phyloP scores from a whole-genome alignment of 2,113 vertebrate genomes.

The Cromileptes altivelis region DNA sequence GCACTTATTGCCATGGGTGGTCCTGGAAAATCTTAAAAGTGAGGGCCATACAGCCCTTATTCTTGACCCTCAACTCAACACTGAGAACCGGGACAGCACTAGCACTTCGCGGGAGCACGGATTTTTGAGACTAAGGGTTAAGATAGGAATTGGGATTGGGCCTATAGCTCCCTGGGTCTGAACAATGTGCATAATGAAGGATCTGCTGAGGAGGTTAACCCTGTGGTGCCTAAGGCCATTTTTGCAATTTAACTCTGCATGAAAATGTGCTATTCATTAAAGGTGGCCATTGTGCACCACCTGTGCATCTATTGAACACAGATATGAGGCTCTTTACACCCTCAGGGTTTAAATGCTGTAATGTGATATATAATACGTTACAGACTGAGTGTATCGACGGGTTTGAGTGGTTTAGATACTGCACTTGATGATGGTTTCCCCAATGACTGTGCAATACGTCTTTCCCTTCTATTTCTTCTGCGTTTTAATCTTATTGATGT shows the following conservation, averaged over 20 bases:
- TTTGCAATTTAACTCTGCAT: slow-evolving; percentile 2
- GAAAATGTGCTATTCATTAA: not conserved
- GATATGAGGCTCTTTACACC: not conserved
- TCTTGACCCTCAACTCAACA: too few species aligned
- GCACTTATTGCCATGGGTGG: too few species aligned
- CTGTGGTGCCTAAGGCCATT: not conserved
- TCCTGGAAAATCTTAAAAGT: too few species aligned
- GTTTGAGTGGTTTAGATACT: not conserved
- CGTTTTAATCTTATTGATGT: slow-evolving; percentile 11
- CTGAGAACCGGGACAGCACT: too few species aligned
- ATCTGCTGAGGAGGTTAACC: not conserved
- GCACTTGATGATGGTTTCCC: not conserved
- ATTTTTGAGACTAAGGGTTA: too few species aligned
- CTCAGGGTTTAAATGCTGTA: not conserved
- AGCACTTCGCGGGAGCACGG: too few species aligned
- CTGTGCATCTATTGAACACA: not conserved
- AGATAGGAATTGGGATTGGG: too few species aligned
- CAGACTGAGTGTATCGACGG: slow-evolving; percentile 7
- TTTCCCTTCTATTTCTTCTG: not conserved
- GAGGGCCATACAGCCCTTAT: too few species aligned
- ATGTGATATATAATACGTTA: not conserved
- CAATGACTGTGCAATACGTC: not conserved
- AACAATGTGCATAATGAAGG: not conserved
- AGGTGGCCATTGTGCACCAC: not conserved
- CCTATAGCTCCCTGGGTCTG: not conserved